Conservation (phyloP, 2,113 vertebrate genomes). For the Lepus timidus region DNA sequence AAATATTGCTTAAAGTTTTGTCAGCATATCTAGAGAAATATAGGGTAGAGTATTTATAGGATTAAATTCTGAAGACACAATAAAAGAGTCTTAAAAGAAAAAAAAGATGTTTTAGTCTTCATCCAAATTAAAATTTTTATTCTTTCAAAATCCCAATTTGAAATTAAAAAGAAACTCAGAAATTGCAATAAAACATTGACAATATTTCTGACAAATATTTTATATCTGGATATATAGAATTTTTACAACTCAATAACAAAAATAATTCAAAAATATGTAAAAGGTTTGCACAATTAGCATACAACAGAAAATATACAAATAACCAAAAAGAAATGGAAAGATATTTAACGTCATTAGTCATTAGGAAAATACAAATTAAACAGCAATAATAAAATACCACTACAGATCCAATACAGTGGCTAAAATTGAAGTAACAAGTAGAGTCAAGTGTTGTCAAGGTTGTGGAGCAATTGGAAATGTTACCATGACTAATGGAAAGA, state of each 20-base stretch:
- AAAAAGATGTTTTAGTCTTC: not conserved
- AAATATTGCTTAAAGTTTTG: constrained; percentile 22
- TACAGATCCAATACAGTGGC: not conserved
- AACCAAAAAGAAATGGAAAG: not conserved
- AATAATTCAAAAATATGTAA: not conserved
- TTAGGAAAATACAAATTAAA: not conserved
- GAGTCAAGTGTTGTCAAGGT: not conserved
- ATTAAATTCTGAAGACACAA: not conserved
- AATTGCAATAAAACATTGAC: not conserved
- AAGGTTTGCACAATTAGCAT: not conserved
- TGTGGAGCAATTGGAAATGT: not conserved
- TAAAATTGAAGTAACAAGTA: constrained; percentile 2
- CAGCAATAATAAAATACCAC: not conserved
- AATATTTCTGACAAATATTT: constrained; percentile 49
- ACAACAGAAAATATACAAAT: not conserved
- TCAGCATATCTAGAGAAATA: constrained; percentile 33
- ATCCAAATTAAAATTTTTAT: constrained; percentile 11
- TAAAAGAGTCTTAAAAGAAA: constrained; percentile 21
- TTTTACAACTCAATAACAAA: not conserved
- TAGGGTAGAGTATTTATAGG: not conserved
- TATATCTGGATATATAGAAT: not conserved
- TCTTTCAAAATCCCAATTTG: constrained; percentile 27
- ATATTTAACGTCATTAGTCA: not conserved
- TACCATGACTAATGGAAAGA: not conserved
- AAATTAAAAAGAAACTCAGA: constrained; percentile 31